Conservation (phyloP, 53 echinoderm and acorn worm species). For the Hippasteria phrygiana region DNA sequence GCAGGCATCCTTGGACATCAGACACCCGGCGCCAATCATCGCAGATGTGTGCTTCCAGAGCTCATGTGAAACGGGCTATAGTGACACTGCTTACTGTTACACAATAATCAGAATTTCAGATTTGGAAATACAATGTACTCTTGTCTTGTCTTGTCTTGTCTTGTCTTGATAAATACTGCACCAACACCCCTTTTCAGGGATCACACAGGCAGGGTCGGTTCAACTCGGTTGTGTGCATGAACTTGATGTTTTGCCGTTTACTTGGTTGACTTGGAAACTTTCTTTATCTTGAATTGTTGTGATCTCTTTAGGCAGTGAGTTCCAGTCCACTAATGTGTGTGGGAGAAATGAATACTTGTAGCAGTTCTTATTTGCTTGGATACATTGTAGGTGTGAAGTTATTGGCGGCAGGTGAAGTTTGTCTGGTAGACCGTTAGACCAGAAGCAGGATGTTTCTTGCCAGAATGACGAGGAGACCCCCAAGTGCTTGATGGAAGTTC, state of each 20-base stretch:
- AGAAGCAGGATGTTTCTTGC: too few relatives aligned
- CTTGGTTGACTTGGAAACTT: neutral
- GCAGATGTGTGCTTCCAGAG: too few relatives aligned
- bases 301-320: neutral
- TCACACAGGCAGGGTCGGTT: neutral
- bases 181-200: too few relatives aligned
- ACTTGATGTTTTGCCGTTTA: neutral
- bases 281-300: neutral
- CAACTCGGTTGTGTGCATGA: neutral
- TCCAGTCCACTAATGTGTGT: neutral
- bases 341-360: neutral
- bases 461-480: neutral
- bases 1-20: too few relatives aligned
- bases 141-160: too few relatives aligned
- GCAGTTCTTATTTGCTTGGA: neutral
- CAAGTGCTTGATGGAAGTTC: neutral
- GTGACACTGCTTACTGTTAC: too few relatives aligned
- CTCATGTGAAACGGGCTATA: too few relatives aligned
- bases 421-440: neutral
- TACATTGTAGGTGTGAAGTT: neutral
- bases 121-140: too few relatives aligned
- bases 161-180: too few relatives aligned
- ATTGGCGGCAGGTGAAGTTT: conserved; percentile 4
- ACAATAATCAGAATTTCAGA: too few relatives aligned
- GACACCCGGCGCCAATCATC: too few relatives aligned